phyloP scores from a whole-genome alignment of 2,113 vertebrate genomes.

The Epinephelus fuscoguttatus region DNA sequence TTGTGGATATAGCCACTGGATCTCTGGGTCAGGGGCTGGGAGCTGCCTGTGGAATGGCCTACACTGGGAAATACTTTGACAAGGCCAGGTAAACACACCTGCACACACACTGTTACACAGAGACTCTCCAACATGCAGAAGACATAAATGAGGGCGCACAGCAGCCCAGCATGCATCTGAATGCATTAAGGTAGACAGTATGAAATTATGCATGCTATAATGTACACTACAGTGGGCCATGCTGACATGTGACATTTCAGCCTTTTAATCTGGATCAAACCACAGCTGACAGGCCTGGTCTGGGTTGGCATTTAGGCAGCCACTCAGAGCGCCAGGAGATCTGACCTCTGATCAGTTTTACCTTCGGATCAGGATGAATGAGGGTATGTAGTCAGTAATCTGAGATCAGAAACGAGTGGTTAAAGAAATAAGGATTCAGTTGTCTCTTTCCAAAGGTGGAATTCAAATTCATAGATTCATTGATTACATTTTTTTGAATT shows the following conservation, averaged over 20 bases:
- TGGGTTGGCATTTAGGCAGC: constrained; percentile 36
- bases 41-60: constrained; percentile 96
- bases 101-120: background rate
- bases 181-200: constrained; percentile 16
- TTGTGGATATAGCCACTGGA: constrained; percentile 96
- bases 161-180: constrained; percentile 23
- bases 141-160: background rate
- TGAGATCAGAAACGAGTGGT: background rate
- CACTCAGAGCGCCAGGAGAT: background rate
- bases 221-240: constrained; percentile 13
- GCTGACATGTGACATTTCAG: constrained; percentile 64
- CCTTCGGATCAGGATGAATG: constrained; percentile 22
- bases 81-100: constrained; percentile 87
- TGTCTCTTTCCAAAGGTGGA: background rate
- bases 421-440: background rate
- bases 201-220: constrained; percentile 57
- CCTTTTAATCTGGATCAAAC: constrained; percentile 35
- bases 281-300: constrained; percentile 39
- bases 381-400: background rate
- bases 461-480: background rate
- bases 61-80: constrained; percentile 96
- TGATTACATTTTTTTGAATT: no score
- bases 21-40: constrained; percentile 97
- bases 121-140: background rate
- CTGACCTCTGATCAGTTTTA: constrained; percentile 38